A percentile compares a stretch with the other conserved stretches of the same genome.
These are phyloP conservation scores for Pterocles orientalis DNA, from an alignment of 2,113 vertebrate genomes.

Conservation along the genomic window DNA sequence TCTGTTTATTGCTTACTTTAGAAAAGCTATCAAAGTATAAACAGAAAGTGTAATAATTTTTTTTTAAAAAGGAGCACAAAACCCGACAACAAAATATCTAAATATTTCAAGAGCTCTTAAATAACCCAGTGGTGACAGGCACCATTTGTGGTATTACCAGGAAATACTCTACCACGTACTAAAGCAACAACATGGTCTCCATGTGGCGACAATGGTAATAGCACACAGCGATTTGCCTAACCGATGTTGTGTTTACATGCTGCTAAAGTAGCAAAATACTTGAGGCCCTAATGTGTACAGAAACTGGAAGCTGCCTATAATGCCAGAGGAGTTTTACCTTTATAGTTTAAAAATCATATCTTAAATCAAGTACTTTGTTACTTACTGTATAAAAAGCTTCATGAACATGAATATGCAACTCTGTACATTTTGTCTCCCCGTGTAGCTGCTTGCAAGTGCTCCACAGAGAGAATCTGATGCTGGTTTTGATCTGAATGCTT, in stretches of 20 bases:
- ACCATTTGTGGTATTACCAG: background rate
- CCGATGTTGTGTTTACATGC: background rate
- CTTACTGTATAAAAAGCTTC: background rate
- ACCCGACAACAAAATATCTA: background rate
- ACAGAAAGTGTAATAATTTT: background rate
- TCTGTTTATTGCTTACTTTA: slow-evolving; percentile 50
- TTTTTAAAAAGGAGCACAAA: background rate
- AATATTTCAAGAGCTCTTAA: background rate
- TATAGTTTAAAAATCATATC: background rate
- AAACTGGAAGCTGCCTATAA: background rate
- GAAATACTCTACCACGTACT: background rate
- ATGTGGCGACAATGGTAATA: background rate
- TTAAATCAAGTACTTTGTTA: background rate
- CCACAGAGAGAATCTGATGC: background rate
- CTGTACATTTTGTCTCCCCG: background rate
- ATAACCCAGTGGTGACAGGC: background rate
- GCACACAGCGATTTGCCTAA: background rate
- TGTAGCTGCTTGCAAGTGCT: background rate
- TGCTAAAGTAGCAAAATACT: background rate
- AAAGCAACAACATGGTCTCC: background rate
- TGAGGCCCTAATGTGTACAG: background rate
- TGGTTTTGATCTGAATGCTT: background rate
- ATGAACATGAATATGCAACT: background rate
- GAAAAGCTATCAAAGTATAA: slow-evolving; percentile 35
- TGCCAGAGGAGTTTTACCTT: background rate